These are phyloP conservation scores for Numenius arquata DNA, from an alignment of 2,113 vertebrate species.

Conservation along the genomic window DNA sequence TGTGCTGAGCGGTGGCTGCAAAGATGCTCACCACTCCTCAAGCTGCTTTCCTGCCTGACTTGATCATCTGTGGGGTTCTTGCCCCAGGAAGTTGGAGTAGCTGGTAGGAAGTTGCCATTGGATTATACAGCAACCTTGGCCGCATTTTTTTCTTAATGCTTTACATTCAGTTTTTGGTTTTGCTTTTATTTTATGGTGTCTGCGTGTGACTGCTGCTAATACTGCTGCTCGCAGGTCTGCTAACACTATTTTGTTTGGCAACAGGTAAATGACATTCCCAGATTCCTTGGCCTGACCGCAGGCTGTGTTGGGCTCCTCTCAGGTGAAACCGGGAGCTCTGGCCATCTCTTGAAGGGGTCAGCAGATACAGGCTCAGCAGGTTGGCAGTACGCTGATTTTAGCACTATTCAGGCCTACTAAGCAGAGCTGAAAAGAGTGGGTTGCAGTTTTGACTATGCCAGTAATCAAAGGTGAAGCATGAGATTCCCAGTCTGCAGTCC, in stretches of 20 bases:
- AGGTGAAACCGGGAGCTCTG: not conserved
- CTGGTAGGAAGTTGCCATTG: not conserved
- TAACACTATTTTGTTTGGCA: not conserved
- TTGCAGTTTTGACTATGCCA: not conserved
- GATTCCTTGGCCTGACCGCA: conserved; percentile 11
- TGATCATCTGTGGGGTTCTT: not conserved
- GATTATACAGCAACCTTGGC: not conserved
- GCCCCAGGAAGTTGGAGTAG: not conserved
- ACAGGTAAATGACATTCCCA: conserved; percentile 29
- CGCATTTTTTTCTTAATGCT: not conserved
- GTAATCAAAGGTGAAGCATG: not conserved
- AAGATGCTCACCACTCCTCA: not conserved
- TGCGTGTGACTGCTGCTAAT: not conserved
- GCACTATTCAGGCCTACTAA: not conserved
- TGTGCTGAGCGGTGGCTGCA: not conserved
- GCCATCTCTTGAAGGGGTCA: not conserved
- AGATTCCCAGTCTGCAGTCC: not conserved
- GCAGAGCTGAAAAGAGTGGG: not conserved
- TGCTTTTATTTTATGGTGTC: conserved; percentile 12
- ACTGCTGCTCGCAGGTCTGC: not conserved
- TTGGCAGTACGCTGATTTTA: not conserved
- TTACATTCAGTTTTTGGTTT: not conserved
- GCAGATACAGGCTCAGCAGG: not conserved
- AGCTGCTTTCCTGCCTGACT: not conserved
- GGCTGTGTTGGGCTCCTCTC: not conserved